phyloP scores from a whole-genome alignment of 2,797 vertebrate species.

The Eutrigla gurnardus region DNA sequence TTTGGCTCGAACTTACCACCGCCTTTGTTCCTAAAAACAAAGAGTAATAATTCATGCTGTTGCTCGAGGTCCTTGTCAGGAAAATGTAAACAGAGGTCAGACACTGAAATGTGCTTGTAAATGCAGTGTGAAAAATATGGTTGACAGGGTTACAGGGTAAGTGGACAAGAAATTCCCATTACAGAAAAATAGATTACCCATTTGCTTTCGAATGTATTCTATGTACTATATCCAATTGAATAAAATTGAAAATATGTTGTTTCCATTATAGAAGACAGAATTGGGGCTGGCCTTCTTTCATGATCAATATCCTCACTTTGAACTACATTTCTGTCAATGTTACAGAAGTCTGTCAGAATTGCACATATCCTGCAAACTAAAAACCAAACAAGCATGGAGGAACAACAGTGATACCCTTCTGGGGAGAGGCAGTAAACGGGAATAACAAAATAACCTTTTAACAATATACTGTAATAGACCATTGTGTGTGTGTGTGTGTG shows the following conservation, averaged over 20 bases:
- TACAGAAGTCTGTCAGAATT: neutral
- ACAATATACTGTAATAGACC: neutral
- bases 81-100: neutral
- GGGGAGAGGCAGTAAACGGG: neutral
- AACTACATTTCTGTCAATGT: too few relatives aligned
- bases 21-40: neutral
- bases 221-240: neutral
- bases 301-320: neutral
- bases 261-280: neutral
- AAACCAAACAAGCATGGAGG: neutral
- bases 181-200: neutral
- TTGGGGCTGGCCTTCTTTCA: neutral
- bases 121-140: neutral
- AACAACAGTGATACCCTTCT: neutral
- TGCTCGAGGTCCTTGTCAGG: neutral
- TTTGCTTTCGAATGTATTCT: neutral
- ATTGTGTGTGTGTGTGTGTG: neutral
- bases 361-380: neutral
- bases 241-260: fast-evolving
- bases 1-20: fast-evolving
- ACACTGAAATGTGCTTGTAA: too few relatives aligned
- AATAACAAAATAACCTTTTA: neutral
- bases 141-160: neutral
- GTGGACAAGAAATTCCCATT: neutral
- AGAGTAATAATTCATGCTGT: neutral